phyloP scores from a whole-genome alignment of 2,888 invertebrate species.

The Synergus umbraculus region DNA sequence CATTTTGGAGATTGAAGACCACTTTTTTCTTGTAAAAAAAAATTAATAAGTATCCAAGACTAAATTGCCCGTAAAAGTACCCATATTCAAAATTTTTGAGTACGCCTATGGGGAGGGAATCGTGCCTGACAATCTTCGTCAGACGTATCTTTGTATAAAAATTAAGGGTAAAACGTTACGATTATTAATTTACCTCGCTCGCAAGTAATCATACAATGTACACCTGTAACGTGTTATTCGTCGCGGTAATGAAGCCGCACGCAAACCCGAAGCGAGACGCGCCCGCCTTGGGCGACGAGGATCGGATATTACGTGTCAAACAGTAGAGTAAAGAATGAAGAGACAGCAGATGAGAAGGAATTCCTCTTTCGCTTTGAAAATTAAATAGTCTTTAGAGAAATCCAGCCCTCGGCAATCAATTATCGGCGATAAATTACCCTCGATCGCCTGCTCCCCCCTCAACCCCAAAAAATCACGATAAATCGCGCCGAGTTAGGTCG shows the following conservation, averaged over 20 bases:
- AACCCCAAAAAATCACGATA: not conserved
- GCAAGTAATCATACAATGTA: constrained; percentile 46
- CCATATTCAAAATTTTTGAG: not conserved
- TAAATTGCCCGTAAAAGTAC: not conserved
- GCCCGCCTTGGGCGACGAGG: constrained; percentile 10
- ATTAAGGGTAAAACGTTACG: constrained; percentile 59
- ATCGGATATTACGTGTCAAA: constrained; percentile 37
- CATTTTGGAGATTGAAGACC: too few relatives aligned
- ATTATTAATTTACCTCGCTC: constrained; percentile 70
- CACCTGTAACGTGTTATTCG: constrained; percentile 11
- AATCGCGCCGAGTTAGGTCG: not conserved
- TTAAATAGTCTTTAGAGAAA: constrained; percentile 12
- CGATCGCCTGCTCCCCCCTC: not conserved
- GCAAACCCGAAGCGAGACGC: constrained; percentile 6
- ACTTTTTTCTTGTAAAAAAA: too few relatives aligned
- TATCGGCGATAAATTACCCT: constrained; percentile 33
- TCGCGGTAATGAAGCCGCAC: constrained; percentile 18
- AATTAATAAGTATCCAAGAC: too few relatives aligned
- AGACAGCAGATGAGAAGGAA: constrained; percentile 3
- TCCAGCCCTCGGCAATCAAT: constrained; percentile 18
- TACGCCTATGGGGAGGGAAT: not conserved
- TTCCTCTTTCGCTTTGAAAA: constrained; percentile 32
- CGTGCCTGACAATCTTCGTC: not conserved
- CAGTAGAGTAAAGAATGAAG: not conserved
- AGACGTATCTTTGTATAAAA: not conserved